Percentiles rank a stretch among this genome's conserved stretches.
Conservation (phyloP, 2,797 vertebrate species). For the Lepus townsendii region DNA sequence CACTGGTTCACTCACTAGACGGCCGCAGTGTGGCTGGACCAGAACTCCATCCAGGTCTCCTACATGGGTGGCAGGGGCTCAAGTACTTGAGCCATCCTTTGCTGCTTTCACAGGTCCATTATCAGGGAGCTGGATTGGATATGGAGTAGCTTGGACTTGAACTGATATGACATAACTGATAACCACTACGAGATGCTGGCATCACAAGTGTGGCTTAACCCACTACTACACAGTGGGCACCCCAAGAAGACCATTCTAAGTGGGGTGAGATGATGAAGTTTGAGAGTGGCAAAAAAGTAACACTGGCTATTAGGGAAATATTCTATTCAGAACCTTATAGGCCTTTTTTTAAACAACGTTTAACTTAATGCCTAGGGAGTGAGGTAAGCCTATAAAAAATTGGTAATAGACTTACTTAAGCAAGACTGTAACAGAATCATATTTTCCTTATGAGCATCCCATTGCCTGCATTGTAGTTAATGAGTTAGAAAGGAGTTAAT, state of each 20-base stretch:
- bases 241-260: not conserved
- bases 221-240: too few relatives aligned
- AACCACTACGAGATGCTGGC: too few relatives aligned
- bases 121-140: too few relatives aligned
- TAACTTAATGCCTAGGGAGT: not conserved
- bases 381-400: not conserved
- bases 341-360: not conserved
- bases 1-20: too few relatives aligned
- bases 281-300: not conserved
- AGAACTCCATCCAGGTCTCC: too few relatives aligned
- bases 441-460: not conserved
- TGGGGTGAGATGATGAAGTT: not conserved
- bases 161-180: too few relatives aligned
- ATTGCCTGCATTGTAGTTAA: not conserved
- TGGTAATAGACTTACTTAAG: not conserved
- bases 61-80: too few relatives aligned
- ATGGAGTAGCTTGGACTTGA: too few relatives aligned
- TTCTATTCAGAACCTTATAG: not conserved
- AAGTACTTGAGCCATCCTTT: too few relatives aligned
- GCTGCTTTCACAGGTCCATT: too few relatives aligned
- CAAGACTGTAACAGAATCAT: not conserved
- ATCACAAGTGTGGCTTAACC: too few relatives aligned
- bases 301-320: not conserved
- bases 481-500: not conserved
- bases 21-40: too few relatives aligned